A percentile compares a stretch with the other conserved stretches of the same genome.
These are phyloP conservation scores for Callionymus lyra DNA, from an alignment of 2,113 vertebrate genomes.

Conservation along the genomic window DNA sequence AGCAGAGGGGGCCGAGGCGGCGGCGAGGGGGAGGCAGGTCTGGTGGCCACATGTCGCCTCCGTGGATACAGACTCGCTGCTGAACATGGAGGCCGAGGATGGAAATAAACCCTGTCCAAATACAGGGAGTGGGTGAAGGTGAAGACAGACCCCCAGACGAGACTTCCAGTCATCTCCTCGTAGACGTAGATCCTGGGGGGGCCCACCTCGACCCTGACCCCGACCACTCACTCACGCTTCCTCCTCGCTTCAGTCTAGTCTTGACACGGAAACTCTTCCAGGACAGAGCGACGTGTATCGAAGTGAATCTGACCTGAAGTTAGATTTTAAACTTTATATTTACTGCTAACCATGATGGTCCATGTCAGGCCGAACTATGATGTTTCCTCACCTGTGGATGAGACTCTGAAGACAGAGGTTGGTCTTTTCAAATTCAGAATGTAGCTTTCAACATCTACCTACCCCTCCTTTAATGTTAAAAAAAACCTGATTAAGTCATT, in stretches of 20 bases:
- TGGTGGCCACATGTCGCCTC: constrained; percentile 70
- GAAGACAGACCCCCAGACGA: constrained; percentile 37
- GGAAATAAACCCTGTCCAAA: constrained; percentile 59
- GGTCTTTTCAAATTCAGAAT: too few species aligned
- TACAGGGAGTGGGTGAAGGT: constrained; percentile 33
- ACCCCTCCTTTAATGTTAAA: too few species aligned
- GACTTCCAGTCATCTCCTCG: constrained; percentile 15
- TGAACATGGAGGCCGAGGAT: constrained; percentile 48
- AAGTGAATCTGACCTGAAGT: too few species aligned
- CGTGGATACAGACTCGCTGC: constrained; percentile 50
- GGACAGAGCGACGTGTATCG: too few species aligned
- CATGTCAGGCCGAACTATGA: too few species aligned
- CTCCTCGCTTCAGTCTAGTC: neutral
- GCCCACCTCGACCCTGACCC: constrained; percentile 33
- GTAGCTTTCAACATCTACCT: too few species aligned
- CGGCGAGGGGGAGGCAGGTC: constrained; percentile 41
- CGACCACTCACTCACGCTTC: constrained; percentile 4
- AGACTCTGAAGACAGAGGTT: too few species aligned
- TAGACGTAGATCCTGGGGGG: neutral
- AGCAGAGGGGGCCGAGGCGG: constrained; percentile 18
- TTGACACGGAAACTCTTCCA: too few species aligned
- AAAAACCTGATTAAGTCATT: too few species aligned
- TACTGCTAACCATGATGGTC: too few species aligned
- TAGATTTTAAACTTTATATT: too few species aligned
- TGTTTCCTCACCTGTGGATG: too few species aligned